phyloP scores from a whole-genome alignment of 2,888 invertebrate species.

The Opisthograptis luteolata region DNA sequence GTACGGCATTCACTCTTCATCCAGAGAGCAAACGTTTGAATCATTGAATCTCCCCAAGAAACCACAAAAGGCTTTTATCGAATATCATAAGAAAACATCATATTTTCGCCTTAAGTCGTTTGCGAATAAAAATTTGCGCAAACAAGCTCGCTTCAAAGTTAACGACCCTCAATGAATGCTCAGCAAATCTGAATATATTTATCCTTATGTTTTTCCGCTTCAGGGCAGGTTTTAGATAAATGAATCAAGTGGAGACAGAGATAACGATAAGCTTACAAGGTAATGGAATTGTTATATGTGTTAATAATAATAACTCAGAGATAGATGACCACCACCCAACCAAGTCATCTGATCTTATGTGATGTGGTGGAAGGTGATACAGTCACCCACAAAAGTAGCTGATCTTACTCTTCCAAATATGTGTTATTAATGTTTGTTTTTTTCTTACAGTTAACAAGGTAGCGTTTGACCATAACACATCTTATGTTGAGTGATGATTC shows the following conservation, averaged over 20 bases:
- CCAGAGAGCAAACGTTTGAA: slow-evolving; percentile 16
- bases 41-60: slow-evolving; percentile 11
- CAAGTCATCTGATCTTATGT: no score
- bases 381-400: background rate
- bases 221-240: background rate
- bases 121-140: slow-evolving; percentile 31
- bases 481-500: no score
- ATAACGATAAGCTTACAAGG: no score
- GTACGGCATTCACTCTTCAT: slow-evolving; percentile 14
- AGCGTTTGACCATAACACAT: no score
- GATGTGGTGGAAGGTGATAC: no score
- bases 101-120: slow-evolving; percentile 26
- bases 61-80: slow-evolving; percentile 35
- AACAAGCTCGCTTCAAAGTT: slow-evolving; percentile 27
- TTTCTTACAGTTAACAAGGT: no score
- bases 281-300: no score
- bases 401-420: background rate
- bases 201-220: slow-evolving; percentile 12
- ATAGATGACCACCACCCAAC: no score
- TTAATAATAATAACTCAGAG: no score
- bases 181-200: slow-evolving; percentile 1
- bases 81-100: slow-evolving; percentile 32
- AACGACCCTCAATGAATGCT: slow-evolving; percentile 23
- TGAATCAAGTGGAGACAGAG: background rate
- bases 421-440: no score